Conservation (phyloP, 2,888 invertebrate genomes). For the Norana najaformis region DNA sequence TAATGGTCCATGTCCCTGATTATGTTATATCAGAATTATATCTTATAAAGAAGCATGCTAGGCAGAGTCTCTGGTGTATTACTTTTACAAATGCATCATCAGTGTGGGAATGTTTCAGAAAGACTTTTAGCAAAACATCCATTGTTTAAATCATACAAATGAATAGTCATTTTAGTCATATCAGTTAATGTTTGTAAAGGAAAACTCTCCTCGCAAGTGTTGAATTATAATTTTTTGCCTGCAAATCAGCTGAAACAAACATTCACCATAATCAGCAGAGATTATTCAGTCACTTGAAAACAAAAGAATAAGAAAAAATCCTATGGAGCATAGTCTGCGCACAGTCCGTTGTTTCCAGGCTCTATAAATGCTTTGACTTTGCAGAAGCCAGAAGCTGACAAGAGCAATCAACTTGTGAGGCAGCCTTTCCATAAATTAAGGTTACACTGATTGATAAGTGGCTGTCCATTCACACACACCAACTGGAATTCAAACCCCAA, state of each 20-base stretch:
- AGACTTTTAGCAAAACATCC: neutral
- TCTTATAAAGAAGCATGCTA: too few species aligned
- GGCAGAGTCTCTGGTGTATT: too few species aligned
- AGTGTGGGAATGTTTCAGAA: neutral
- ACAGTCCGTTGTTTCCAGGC: too few species aligned
- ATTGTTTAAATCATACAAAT: neutral
- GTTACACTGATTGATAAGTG: neutral
- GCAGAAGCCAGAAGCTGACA: neutral
- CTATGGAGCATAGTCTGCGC: too few species aligned
- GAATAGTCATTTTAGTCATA: neutral
- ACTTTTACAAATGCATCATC: neutral
- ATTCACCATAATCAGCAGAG: neutral
- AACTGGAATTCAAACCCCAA: neutral
- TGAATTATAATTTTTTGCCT: neutral
- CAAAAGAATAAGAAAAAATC: too few species aligned
- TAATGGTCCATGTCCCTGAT: too few species aligned
- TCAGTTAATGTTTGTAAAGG: neutral
- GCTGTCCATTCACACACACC: neutral
- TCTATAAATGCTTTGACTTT: too few species aligned
- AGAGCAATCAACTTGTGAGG: neutral
- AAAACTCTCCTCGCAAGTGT: neutral
- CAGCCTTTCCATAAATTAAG: neutral
- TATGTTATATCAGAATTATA: too few species aligned
- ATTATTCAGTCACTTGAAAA: neutral
- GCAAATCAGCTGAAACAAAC: neutral